phyloP scores from a whole-genome alignment of 2,113 vertebrate genomes.

The Bos indicus region DNA sequence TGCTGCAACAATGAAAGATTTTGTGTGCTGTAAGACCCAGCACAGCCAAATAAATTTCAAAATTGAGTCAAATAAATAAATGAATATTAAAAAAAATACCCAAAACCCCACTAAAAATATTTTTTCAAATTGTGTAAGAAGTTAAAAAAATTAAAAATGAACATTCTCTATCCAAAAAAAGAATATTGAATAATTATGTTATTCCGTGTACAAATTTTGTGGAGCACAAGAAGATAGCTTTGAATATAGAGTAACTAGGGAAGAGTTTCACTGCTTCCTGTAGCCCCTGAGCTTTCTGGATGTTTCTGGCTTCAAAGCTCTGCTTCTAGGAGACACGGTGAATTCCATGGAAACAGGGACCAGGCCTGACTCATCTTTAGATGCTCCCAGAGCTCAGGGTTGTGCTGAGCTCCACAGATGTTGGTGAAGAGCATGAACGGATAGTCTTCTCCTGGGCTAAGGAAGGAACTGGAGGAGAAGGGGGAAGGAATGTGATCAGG shows the following conservation, averaged over 20 bases:
- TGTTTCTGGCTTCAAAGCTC: background rate
- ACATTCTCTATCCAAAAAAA: background rate
- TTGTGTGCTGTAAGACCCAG: background rate
- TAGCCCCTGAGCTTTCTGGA: background rate
- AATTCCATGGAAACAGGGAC: background rate
- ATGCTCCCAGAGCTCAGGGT: background rate
- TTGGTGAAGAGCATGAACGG: background rate
- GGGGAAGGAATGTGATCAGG: background rate
- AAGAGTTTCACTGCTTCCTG: background rate
- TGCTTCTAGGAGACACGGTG: background rate
- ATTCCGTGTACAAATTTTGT: background rate
- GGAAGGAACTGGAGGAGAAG: background rate
- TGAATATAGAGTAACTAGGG: background rate
- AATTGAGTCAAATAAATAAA: background rate
- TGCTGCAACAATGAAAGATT: background rate
- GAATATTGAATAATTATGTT: conserved; percentile 6
- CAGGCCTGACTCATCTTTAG: background rate
- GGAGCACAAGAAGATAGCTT: background rate
- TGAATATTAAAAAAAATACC: background rate
- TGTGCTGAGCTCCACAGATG: background rate
- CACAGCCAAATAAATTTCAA: background rate
- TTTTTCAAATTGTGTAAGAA: background rate
- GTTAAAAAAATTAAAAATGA: background rate
- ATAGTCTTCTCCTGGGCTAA: background rate
- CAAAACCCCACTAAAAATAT: background rate